phyloP scores from a whole-genome alignment of 92 coral and sea anemone genomes.

The Chrysogorgia sp. region DNA sequence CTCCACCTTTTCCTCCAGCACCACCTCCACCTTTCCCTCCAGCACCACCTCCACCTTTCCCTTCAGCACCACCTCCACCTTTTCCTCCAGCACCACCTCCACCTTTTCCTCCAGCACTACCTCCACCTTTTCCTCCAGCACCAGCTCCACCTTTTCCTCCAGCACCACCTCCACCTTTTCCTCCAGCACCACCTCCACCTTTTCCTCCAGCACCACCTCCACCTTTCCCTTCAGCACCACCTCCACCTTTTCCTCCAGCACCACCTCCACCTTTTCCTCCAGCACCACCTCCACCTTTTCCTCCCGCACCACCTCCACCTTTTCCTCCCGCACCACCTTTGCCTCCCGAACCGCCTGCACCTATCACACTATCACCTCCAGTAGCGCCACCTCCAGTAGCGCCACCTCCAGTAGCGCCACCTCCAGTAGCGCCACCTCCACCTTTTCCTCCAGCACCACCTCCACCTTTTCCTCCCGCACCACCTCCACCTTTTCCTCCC shows the following conservation, averaged over 20 bases:
- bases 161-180: slow-evolving; percentile 32
- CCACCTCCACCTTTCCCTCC: not conserved
- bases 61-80: slow-evolving; percentile 21
- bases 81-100: slow-evolving; percentile 35
- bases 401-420: slow-evolving; percentile 16
- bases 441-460: slow-evolving; percentile 10
- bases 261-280: slow-evolving; percentile 7
- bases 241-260: slow-evolving; percentile 13
- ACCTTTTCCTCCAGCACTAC: not conserved
- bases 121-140: slow-evolving; percentile 16
- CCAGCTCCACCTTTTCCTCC: not conserved
- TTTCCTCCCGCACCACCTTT: slow-evolving; percentile 5
- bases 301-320: not conserved
- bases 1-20: not conserved
- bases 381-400: slow-evolving; percentile 1
- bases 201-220: not conserved
- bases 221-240: not conserved
- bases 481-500: slow-evolving; percentile 13
- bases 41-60: not conserved
- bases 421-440: not conserved
- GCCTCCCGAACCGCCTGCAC: not conserved
- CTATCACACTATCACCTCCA: not conserved
- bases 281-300: slow-evolving; percentile 10
- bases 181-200: not conserved
- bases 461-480: not conserved